Evolutionary conservation across 2,113 vertebrate species (phyloP).

Genomic region (Pithys albifrons): DNA sequence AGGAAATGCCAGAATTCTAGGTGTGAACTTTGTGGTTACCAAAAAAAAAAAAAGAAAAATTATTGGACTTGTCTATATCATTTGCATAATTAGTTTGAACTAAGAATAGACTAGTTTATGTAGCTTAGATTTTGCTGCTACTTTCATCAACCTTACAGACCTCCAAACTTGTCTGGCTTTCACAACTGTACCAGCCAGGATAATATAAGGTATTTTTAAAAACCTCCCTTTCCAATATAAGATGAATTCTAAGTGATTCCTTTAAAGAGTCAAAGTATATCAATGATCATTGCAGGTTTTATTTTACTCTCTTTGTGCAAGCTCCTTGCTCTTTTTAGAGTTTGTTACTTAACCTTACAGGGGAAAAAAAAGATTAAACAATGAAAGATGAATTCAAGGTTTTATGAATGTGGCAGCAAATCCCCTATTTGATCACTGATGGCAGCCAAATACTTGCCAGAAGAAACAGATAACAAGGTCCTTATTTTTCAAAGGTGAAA

Average conservation of each 20-base stretch:
- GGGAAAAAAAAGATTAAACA: background rate
- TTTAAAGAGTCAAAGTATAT: background rate
- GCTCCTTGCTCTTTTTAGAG: background rate
- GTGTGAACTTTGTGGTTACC: constrained; percentile 26
- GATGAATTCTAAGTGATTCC: background rate
- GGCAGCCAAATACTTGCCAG: background rate
- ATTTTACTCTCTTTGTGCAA: background rate
- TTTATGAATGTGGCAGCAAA: background rate
- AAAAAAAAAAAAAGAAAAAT: background rate
- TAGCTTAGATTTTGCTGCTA: background rate
- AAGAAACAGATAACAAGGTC: background rate
- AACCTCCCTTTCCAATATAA: background rate
- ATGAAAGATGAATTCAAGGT: background rate
- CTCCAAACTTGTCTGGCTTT: background rate
- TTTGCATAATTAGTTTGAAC: constrained; percentile 40
- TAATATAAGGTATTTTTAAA: background rate
- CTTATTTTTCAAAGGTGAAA: background rate
- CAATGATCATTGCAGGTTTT: background rate
- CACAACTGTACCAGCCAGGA: background rate
- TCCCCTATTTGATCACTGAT: background rate
- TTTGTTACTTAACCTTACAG: background rate
- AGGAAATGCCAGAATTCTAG: constrained; percentile 42
- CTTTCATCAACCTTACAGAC: background rate
- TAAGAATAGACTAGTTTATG: constrained; percentile 17
- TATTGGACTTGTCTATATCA: background rate